These are phyloP conservation scores for Myotis myotis DNA, from an alignment of 2,797 vertebrate genomes.

Conservation along the genomic window DNA sequence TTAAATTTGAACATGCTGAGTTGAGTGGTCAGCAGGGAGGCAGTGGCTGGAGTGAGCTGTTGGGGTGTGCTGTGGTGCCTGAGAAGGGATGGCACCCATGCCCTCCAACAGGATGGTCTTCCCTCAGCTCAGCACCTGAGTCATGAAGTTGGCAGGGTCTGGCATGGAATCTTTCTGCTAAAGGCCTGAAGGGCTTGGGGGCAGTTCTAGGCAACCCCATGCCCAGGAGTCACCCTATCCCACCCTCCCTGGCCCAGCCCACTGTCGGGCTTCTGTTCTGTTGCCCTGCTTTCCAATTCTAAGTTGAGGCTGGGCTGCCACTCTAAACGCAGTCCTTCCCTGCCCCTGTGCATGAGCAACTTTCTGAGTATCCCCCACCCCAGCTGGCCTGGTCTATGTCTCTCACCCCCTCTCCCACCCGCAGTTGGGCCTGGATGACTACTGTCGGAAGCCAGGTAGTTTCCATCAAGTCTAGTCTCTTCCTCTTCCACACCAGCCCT, in stretches of 20 bases:
- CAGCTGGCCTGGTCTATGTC: neutral
- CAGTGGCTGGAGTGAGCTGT: neutral
- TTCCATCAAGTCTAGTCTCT: neutral
- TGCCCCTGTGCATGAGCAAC: neutral
- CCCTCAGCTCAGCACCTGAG: neutral
- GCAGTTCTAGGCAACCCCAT: neutral
- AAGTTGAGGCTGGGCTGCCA: neutral
- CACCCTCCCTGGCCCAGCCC: neutral
- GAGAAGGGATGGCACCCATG: neutral
- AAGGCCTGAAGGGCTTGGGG: neutral
- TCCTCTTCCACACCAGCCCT: neutral
- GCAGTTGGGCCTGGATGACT: neutral
- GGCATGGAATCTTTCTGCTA: neutral
- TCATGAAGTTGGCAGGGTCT: neutral
- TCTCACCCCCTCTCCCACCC: no score
- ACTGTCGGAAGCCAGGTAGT: neutral
- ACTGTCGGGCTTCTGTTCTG: neutral
- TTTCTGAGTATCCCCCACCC: neutral
- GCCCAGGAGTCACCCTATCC: neutral
- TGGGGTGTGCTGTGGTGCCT: no score
- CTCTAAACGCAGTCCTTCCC: neutral
- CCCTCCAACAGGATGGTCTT: neutral
- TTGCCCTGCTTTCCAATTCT: neutral
- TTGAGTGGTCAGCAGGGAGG: neutral
- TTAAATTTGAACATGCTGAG: no score